Base-by-base conservation (phyloP, 1,140 invertebrate species). In the Anoplolepis gracilipes region DNA sequence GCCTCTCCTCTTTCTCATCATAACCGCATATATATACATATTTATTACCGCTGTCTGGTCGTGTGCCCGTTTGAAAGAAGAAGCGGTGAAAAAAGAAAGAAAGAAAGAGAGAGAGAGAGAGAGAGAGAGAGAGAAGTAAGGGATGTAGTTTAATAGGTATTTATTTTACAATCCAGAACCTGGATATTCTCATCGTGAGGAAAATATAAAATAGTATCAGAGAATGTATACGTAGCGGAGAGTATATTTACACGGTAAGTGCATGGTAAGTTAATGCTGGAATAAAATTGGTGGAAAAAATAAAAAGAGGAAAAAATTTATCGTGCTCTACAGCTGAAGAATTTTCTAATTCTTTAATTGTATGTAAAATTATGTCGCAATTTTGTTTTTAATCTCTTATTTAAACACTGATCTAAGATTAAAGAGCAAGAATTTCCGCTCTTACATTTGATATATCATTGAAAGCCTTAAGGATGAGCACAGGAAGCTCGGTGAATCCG, bases 11-110 rank as follows among this genome's bases (percentile, higher is more conserved):
- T 87, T 85, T 87, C 64, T 89, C 79, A 72, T 46, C 81, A 59
- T 85, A 85, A 28, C 55, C 65, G 42, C 39, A 8, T 49, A 75
- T 84, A 77, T 57, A 85, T 89, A 91, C 90, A 89, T 90, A 90
- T 90, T n/a, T n/a, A n/a, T n/a, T n/a, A 67, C 46, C 59, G 57
- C 76, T 77, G 73, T 76, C 78, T 85, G 64, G 30, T 46, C 79
- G 49, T 65, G 42, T 73, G 79, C 19, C 57, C 72, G 28, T 64
- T 82, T 70, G 28, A 62, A 61, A 86, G 65, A 86, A 46, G 33
- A 69, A 61, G 11, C 33, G 19, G 33, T 25, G 65, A 33, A 70
- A 49, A 84, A 42, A 33, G 28, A 42, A 13, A 36, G 22, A n/a
- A n/a, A n/a, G n/a, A n/a, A n/a, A n/a, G n/a, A n/a, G n/a, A n/a